Evolutionary conservation across 2,888 invertebrate species (phyloP).

Genomic region (Netelia fuscicornis): DNA sequence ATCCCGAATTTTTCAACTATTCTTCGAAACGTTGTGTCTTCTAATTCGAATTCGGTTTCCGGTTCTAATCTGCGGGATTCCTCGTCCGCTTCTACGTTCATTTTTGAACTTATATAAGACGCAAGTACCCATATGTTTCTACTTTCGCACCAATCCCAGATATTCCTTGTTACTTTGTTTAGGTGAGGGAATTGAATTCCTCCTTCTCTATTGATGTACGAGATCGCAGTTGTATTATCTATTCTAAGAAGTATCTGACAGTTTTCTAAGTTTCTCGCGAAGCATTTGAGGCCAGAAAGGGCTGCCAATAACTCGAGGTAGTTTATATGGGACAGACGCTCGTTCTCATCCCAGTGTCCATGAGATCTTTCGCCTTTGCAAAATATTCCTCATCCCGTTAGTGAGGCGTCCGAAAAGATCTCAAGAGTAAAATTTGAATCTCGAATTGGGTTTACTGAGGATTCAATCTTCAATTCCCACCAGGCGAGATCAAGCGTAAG

Average conservation of each 20-base stretch:
- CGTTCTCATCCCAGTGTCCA: constrained; percentile 1
- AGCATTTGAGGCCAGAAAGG: background rate
- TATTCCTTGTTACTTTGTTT: constrained; percentile 54
- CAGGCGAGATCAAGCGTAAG: constrained; percentile 19
- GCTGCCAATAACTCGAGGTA: background rate
- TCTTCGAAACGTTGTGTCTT: too few species aligned
- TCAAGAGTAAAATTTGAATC: background rate
- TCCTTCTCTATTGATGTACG: constrained; percentile 41
- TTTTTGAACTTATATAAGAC: background rate
- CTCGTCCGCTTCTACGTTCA: too few species aligned
- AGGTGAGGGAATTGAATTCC: constrained; percentile 62
- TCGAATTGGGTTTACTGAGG: background rate
- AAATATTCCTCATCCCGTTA: constrained; percentile 23
- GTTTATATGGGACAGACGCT: background rate
- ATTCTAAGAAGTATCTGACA: constrained; percentile 15
- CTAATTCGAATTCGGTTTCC: too few species aligned
- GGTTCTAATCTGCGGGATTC: too few species aligned
- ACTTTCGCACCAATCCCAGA: constrained; percentile 42
- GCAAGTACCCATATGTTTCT: constrained; percentile 41
- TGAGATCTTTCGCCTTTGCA: background rate
- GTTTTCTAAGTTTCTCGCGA: background rate
- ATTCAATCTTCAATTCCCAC: constrained; percentile 3
- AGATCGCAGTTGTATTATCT: constrained; percentile 48
- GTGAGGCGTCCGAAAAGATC: constrained; percentile 37
- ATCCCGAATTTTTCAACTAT: too few species aligned